Base-by-base conservation (phyloP, 2,797 vertebrate genomes). In the Mallotus villosus region DNA sequence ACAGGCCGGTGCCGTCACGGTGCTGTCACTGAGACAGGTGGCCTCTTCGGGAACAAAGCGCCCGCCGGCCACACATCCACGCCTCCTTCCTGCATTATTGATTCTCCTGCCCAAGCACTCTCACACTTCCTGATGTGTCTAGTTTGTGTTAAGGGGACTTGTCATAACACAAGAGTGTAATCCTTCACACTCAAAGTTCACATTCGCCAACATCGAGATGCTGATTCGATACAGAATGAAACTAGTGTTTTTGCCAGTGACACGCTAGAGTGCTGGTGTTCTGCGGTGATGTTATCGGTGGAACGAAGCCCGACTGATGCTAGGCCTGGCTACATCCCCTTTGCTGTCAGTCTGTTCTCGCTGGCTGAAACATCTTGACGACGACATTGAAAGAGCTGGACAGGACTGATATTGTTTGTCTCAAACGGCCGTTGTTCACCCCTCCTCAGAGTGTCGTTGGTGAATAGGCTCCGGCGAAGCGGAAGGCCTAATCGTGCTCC, bases 31-130 rank as follows among this genome's bases (percentile, higher is more conserved):
- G 51, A 79, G 73, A 63, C 71, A 72, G 66, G 74, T 75, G 81
- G 78, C 74, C 32, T n/a, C 65, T 58, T 14, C 25, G 74, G 55
- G 55, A 74, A 65, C 66, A 62, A 64, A 37, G 53, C n/a, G 32
- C 67, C 63, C 21, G 8, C 14, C 65, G 2, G 21, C 37, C 53
- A 73, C 67, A 59, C 41, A 63, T 24, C 46, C 41, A 22, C 53
- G 9, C 65, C 9, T 76, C 74, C 34, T 77, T 77, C 64, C 74
- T 80, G 55, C 55, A 32, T 77, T 67, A 85, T 87, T 82, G 1
- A 71, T 9, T 80, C 70, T 74, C 66, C 72, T 73, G 57, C 55
- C 67, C 62, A 65, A 29, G 69, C 74, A 17, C 19, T 37, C 25
- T 49, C 74, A 17, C 19, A 53, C 25, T 49, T 6, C 65, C 57